These are phyloP conservation scores for Papilio helenus DNA, from an alignment of 1,140 invertebrate species.

Conservation along the genomic window DNA sequence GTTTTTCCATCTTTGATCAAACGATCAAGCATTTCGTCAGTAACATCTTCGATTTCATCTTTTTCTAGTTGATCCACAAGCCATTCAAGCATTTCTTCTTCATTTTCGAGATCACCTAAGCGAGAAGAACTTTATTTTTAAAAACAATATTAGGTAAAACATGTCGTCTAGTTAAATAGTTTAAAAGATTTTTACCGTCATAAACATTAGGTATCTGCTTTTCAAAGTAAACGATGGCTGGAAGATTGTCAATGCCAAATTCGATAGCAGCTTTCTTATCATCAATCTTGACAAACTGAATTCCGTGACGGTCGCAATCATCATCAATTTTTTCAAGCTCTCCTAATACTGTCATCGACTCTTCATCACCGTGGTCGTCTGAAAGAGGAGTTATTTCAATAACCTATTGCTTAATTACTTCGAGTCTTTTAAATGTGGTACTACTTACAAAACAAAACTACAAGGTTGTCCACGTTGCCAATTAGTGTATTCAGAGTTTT, in stretches of 20 bases:
- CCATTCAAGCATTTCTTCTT: slow-evolving; percentile 96
- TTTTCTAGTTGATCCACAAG: slow-evolving; percentile 92
- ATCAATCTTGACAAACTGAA: slow-evolving; percentile 97
- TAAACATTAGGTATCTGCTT: slow-evolving; percentile 96
- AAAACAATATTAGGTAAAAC: background rate
- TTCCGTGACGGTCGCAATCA: slow-evolving; percentile 95
- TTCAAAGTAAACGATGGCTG: slow-evolving; percentile 96
- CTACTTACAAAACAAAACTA: slow-evolving; percentile 95
- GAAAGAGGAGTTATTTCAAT: slow-evolving; percentile 36
- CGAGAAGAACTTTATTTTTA: background rate
- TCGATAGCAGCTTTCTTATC: slow-evolving; percentile 91
- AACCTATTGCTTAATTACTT: background rate
- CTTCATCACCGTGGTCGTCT: slow-evolving; percentile 94
- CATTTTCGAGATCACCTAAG: slow-evolving; percentile 93
- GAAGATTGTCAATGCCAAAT: slow-evolving; percentile 93
- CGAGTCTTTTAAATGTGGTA: background rate
- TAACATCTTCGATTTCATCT: slow-evolving; percentile 97
- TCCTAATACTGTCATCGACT: slow-evolving; percentile 91
- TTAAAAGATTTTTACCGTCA: slow-evolving; percentile 85
- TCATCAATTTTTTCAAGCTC: slow-evolving; percentile 97
- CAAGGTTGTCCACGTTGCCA: slow-evolving; percentile 94
- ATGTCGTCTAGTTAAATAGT: background rate
- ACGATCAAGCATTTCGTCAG: slow-evolving; percentile 95
- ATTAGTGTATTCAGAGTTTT: slow-evolving; percentile 95
- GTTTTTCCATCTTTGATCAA: slow-evolving; percentile 94